A percentile compares a stretch with the other conserved stretches of the same genome.
Conservation (phyloP, 2,113 vertebrate species). For the Meles meles region DNA sequence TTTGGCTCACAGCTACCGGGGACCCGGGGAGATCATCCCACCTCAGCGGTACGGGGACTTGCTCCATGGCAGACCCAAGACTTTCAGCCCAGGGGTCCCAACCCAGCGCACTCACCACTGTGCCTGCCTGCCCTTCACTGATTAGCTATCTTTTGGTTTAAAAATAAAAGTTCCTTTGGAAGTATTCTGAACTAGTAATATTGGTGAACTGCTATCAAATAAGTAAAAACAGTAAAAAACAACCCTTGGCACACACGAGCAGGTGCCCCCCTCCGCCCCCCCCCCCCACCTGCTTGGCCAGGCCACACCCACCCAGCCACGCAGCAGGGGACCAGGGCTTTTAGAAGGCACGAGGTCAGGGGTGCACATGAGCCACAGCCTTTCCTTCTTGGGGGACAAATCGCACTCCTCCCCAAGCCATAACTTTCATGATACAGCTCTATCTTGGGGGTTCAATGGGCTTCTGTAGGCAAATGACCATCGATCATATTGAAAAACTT, state of each 20-base stretch:
- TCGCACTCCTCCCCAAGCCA: not conserved
- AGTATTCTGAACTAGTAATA: not conserved
- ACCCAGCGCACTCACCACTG: accelerated
- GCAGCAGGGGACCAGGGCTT: accelerated
- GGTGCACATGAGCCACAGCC: accelerated
- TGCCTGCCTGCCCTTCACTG: not conserved
- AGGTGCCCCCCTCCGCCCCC: too few species aligned
- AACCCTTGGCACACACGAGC: not conserved
- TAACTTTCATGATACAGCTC: not conserved
- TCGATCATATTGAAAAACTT: not conserved
- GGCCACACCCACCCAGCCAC: not conserved
- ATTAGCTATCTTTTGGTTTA: not conserved
- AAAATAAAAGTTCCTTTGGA: not conserved
- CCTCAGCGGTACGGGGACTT: not conserved
- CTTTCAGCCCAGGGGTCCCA: accelerated
- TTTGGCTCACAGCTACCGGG: not conserved
- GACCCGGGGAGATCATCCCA: accelerated
- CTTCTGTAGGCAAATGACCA: not conserved
- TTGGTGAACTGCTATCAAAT: not conserved
- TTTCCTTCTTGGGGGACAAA: not conserved
- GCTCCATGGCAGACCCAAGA: not conserved
- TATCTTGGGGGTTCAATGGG: not conserved
- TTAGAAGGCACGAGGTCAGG: accelerated
- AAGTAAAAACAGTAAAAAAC: not conserved
- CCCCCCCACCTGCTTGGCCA: not conserved